Base-by-base conservation (phyloP, 2,113 vertebrate genomes). In the Lepisosteus osseus region DNA sequence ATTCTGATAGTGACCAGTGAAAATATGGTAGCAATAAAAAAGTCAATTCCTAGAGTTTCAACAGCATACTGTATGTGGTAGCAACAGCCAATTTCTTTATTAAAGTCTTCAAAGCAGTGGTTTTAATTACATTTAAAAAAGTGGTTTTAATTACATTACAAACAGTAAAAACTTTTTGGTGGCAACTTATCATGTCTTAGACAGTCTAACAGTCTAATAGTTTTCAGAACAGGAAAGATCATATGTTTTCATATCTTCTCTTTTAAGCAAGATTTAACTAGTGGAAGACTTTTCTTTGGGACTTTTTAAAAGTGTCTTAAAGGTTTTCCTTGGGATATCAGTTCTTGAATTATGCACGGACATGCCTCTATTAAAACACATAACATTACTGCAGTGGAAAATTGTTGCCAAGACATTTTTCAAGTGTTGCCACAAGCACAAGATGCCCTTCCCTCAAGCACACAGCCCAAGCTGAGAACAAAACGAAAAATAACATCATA, bases 401-500 rank as follows among this genome's bases (percentile, higher is more conserved):
- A 76, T 43, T 2, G 68, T 76, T 78, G 66, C 73, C 78, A 78
- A 74, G 73, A 68, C 72, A 81, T 56, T 64, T 45, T 64, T 51
- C 72, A 69, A 67, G 45, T 76, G 80, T 83, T 83, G 77, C 75
- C 69, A 55, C 73, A 65, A 66, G 62, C 61, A 75, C 73, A 68
- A 54, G 40, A 65, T 82, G 76, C 74, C 71, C 66, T 75, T 61
- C 72, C 54, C 45, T 69, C n/a, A 11, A 61, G 66, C 71, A 71
- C 82, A 77, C 62, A 40, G 45, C 72, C 67, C 65, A 65, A 68
- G 75, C 70, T 81, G 77, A 71, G 70, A 71, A 69, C 65, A 68
- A 67, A 79, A 65, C 76, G 75, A 76, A 87, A 87, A 85, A 84
- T 80, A 84, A 74, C 71, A 41, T 41, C 68, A 13, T 77, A 73